Conservation (phyloP, 2,888 invertebrate genomes). For the Pachycephus smyrnensis region DNA sequence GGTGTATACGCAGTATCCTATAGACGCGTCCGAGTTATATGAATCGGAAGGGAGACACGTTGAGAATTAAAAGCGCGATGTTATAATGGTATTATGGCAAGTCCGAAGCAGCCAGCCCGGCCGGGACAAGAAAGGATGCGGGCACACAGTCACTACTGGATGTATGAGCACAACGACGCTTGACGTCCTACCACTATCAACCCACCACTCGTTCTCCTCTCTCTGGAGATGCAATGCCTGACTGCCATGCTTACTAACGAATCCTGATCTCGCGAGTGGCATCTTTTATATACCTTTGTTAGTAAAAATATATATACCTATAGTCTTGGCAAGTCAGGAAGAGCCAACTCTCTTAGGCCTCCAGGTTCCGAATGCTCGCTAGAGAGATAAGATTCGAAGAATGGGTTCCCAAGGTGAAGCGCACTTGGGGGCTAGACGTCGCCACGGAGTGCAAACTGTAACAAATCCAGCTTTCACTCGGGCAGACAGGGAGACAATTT, state of each 20-base stretch:
- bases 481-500: slow-evolving; percentile 65
- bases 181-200: no score
- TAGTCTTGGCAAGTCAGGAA: neutral
- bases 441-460: slow-evolving; percentile 64
- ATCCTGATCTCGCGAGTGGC: neutral
- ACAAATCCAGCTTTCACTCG: slow-evolving; percentile 67
- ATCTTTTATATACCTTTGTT: neutral
- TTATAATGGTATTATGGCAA: slow-evolving; percentile 61
- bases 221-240: neutral
- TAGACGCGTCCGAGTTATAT: slow-evolving; percentile 45
- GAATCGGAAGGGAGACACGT: slow-evolving; percentile 52
- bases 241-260: neutral
- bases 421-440: slow-evolving; percentile 52
- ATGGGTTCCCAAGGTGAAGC: slow-evolving; percentile 33
- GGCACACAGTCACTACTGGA: neutral
- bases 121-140: neutral
- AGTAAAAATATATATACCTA: neutral
- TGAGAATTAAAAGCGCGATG: slow-evolving; percentile 60
- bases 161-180: neutral
- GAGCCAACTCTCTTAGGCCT: neutral
- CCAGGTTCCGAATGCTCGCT: neutral
- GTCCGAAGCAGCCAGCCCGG: slow-evolving; percentile 22
- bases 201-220: no score
- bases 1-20: slow-evolving; percentile 16
- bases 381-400: slow-evolving; percentile 25